Percentiles rank a stretch among this genome's conserved stretches.
These are phyloP conservation scores for Mystacornis crossleyi DNA, from an alignment of 2,113 vertebrate species.

Conservation along the genomic window DNA sequence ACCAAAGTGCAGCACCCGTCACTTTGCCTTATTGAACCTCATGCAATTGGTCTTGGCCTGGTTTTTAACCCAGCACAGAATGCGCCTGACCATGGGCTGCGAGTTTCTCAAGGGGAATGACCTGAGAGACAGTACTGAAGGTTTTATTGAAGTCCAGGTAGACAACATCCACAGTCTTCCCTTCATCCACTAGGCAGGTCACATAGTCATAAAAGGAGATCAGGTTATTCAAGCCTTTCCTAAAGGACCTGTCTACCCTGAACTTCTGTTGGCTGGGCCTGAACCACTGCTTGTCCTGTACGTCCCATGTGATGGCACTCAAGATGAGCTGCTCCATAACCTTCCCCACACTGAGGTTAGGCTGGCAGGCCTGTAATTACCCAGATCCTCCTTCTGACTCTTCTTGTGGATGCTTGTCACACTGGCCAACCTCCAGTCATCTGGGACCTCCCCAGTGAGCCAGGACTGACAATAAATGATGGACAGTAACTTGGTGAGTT, in stretches of 20 bases:
- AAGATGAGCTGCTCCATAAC: not conserved
- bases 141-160: not conserved
- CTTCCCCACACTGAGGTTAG: rapidly evolving
- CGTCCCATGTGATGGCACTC: not conserved
- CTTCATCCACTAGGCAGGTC: not conserved
- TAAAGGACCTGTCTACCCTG: not conserved
- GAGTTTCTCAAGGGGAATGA: not conserved
- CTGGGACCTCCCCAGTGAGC: not conserved
- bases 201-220: not conserved
- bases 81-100: too few relatives aligned
- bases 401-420: not conserved
- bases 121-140: not conserved
- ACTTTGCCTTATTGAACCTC: not conserved
- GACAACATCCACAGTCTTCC: not conserved
- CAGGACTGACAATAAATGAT: not conserved
- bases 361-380: not conserved
- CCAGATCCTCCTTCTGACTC: not conserved
- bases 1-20: rapidly evolving
- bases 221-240: not conserved
- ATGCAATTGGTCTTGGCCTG: not conserved
- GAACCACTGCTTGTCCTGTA: too few relatives aligned
- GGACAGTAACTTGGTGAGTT: not conserved
- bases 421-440: not conserved
- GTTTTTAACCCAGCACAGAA: not conserved
- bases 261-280: not conserved